phyloP scores from a whole-genome alignment of 2,888 invertebrate species.

The Spodoptera picta region DNA sequence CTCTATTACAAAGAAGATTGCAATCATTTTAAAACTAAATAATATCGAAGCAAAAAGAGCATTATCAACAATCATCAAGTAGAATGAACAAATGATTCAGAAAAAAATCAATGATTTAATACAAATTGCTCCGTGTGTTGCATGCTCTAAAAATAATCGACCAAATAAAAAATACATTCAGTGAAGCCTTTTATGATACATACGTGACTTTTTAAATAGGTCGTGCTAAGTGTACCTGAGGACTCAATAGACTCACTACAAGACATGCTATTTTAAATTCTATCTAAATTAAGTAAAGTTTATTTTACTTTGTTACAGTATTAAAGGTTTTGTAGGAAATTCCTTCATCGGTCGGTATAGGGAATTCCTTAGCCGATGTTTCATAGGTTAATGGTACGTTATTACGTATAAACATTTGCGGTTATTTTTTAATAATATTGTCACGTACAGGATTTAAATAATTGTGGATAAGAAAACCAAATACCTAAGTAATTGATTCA shows the following conservation, averaged over 20 bases:
- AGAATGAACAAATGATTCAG: neutral
- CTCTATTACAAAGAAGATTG: too few species aligned
- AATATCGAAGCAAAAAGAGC: neutral
- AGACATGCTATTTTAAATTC: slow-evolving; percentile 4
- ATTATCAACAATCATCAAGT: neutral
- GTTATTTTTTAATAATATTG: slow-evolving; percentile 29
- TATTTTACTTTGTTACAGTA: slow-evolving; percentile 14
- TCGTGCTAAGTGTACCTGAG: slow-evolving; percentile 44
- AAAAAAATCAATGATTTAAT: neutral
- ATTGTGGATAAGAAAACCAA: slow-evolving; percentile 1
- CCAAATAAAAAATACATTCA: slow-evolving; percentile 16
- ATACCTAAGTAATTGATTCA: slow-evolving; percentile 18
- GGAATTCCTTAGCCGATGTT: slow-evolving; percentile 74
- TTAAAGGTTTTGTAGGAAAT: slow-evolving; percentile 68
- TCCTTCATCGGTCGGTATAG: slow-evolving; percentile 60
- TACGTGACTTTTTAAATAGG: slow-evolving; percentile 32
- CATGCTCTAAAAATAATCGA: slow-evolving; percentile 29
- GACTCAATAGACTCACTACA: slow-evolving; percentile 3
- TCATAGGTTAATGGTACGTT: slow-evolving; percentile 57
- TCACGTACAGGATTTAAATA: slow-evolving; percentile 33
- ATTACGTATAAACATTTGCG: slow-evolving; percentile 14
- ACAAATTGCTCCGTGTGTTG: slow-evolving; percentile 7
- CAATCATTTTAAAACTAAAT: too few species aligned
- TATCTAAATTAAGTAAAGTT: slow-evolving; percentile 27
- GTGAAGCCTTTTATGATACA: neutral